Conservation (phyloP, 1,140 invertebrate species). For the Delia radicum region DNA sequence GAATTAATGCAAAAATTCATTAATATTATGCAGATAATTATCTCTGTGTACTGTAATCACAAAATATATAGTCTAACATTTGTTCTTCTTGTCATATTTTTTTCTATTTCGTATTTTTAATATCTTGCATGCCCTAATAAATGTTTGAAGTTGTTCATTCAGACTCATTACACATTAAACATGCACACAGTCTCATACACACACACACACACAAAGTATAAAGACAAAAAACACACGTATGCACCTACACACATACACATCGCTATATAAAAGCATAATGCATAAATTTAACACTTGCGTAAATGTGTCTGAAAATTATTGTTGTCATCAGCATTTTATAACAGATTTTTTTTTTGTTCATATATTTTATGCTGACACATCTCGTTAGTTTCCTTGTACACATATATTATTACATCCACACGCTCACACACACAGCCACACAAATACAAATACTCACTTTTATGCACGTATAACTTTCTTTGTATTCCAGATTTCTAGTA, state of each 20-base stretch:
- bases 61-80: neutral
- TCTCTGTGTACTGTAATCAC: neutral
- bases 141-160: slow-evolving; percentile 14
- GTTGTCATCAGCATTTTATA: slow-evolving; percentile 10
- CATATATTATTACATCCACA: neutral
- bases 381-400: neutral
- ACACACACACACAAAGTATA: neutral
- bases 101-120: neutral
- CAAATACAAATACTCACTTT: neutral
- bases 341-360: neutral
- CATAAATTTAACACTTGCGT: slow-evolving; percentile 4
- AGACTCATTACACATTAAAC: slow-evolving; percentile 8
- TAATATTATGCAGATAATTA: too few relatives aligned
- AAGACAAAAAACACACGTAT: neutral
- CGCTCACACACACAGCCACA: neutral
- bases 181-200: neutral
- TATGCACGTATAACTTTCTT: neutral
- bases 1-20: too few relatives aligned
- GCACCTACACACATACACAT: neutral
- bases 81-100: neutral
- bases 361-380: slow-evolving; percentile 7
- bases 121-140: neutral
- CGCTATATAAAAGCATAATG: neutral
- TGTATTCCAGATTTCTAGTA: neutral
- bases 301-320: slow-evolving; percentile 16